Percentiles rank a stretch among this genome's conserved stretches.
Evolutionary conservation across 2,888 invertebrate species (phyloP).

Genomic region (Stenodema calcarata): DNA sequence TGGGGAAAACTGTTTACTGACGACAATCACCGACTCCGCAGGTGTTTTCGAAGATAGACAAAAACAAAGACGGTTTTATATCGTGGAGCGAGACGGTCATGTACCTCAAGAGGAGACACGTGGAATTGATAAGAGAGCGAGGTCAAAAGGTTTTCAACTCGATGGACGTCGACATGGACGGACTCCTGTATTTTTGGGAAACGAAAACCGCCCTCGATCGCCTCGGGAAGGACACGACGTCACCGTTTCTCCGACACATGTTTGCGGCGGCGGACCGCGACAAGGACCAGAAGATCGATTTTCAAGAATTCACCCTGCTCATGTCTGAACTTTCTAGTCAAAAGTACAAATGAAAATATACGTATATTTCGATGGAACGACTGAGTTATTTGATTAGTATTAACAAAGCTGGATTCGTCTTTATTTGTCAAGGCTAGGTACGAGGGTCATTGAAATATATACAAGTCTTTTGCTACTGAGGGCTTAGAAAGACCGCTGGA

Average conservation of each 20-base stretch:
- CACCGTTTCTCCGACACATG: slow-evolving; percentile 11
- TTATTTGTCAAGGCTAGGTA: too few species aligned
- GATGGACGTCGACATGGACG: slow-evolving; percentile 48
- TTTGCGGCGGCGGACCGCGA: slow-evolving; percentile 39
- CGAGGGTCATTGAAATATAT: too few species aligned
- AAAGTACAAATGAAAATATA: background rate
- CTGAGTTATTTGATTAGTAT: too few species aligned
- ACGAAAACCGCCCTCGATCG: slow-evolving; percentile 39
- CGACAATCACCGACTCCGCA: slow-evolving; percentile 5
- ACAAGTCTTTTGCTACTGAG: too few species aligned
- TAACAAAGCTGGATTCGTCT: too few species aligned
- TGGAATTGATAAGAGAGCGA: background rate
- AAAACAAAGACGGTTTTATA: slow-evolving; percentile 43
- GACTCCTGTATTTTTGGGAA: slow-evolving; percentile 48
- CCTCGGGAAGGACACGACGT: slow-evolving; percentile 38
- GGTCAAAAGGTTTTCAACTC: slow-evolving; percentile 19
- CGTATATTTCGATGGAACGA: background rate
- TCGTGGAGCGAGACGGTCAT: slow-evolving; percentile 36
- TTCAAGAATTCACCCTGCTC: slow-evolving; percentile 38
- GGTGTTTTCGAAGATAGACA: slow-evolving; percentile 45
- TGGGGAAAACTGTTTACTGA: background rate
- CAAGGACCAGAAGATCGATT: slow-evolving; percentile 36
- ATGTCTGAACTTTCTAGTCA: background rate
- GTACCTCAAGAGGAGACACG: slow-evolving; percentile 33
- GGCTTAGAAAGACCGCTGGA: too few species aligned